Evolutionary conservation across 2,888 invertebrate genomes (phyloP).

Genomic region (Zele albiditarsus): DNA sequence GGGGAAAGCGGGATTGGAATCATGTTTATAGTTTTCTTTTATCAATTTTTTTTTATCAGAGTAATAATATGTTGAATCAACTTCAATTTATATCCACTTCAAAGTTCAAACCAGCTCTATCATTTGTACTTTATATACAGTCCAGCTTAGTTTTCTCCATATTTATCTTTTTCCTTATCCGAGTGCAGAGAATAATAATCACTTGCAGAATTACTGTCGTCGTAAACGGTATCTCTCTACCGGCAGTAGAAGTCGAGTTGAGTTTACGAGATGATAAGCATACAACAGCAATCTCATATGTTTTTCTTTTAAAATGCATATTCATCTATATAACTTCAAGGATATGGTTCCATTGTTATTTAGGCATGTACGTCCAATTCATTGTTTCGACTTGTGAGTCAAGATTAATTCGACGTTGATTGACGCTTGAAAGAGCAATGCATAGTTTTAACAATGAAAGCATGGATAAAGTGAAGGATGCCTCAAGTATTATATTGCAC

Average conservation of each 20-base stretch:
- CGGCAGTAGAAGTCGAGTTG: slow-evolving; percentile 22
- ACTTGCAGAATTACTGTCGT: slow-evolving; percentile 56
- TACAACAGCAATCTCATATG: slow-evolving; percentile 49
- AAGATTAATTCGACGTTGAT: background rate
- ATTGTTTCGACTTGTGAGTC: slow-evolving; percentile 8
- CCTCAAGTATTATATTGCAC: slow-evolving; percentile 36
- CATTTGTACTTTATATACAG: slow-evolving; percentile 24
- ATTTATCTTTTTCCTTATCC: slow-evolving; percentile 39
- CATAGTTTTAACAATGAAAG: slow-evolving; percentile 60
- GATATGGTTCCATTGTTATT: slow-evolving; percentile 9
- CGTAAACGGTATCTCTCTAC: slow-evolving; percentile 53
- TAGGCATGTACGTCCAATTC: background rate
- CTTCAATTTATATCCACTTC: too few relatives aligned
- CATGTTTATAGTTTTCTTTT: too few relatives aligned
- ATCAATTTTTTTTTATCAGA: too few relatives aligned
- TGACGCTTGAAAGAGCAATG: slow-evolving; percentile 49
- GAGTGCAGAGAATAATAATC: slow-evolving; percentile 55
- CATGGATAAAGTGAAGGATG: slow-evolving; percentile 34
- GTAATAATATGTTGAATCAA: too few relatives aligned
- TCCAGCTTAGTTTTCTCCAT: background rate
- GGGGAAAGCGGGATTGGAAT: too few relatives aligned
- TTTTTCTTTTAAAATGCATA: slow-evolving; percentile 52
- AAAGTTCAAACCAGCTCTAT: too few relatives aligned
- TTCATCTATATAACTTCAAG: slow-evolving; percentile 13
- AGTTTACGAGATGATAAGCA: slow-evolving; percentile 52